Conservation (phyloP, 53 echinoderm and acorn worm genomes). For the Hippasteria phrygiana region DNA sequence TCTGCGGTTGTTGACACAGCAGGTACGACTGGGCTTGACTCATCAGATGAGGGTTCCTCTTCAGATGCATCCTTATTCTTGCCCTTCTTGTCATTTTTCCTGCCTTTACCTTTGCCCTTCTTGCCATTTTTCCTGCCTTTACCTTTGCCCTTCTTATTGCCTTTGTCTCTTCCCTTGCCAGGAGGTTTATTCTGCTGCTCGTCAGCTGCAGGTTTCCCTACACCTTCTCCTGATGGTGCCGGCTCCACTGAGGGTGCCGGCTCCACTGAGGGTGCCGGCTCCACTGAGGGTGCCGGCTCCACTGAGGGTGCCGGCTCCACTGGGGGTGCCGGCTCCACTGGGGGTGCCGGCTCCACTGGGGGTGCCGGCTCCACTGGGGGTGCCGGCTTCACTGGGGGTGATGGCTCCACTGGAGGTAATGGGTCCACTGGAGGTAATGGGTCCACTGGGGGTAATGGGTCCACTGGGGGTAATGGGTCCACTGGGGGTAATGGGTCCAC, state of each 20-base stretch:
- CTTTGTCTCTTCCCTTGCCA: too few relatives aligned
- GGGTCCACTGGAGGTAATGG: neutral
- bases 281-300: neutral
- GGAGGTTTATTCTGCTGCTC: too few relatives aligned
- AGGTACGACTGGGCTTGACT: too few relatives aligned
- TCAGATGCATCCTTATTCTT: too few relatives aligned
- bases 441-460: neutral
- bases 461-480: neutral
- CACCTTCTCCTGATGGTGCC: too few relatives aligned
- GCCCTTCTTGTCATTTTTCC: too few relatives aligned
- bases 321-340: neutral
- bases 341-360: neutral
- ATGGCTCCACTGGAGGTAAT: neutral
- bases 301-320: neutral
- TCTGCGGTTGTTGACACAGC: neutral
- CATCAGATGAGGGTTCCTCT: too few relatives aligned
- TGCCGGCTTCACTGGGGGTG: neutral
- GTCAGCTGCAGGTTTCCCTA: too few relatives aligned
- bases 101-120: too few relatives aligned
- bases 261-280: neutral
- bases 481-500: neutral
- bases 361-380: neutral
- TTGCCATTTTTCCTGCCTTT: too few relatives aligned
- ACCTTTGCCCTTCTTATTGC: too few relatives aligned
- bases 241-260: too few relatives aligned